Evolutionary conservation across 2,113 vertebrate genomes (phyloP).

Genomic region (Notechis scutatus): DNA sequence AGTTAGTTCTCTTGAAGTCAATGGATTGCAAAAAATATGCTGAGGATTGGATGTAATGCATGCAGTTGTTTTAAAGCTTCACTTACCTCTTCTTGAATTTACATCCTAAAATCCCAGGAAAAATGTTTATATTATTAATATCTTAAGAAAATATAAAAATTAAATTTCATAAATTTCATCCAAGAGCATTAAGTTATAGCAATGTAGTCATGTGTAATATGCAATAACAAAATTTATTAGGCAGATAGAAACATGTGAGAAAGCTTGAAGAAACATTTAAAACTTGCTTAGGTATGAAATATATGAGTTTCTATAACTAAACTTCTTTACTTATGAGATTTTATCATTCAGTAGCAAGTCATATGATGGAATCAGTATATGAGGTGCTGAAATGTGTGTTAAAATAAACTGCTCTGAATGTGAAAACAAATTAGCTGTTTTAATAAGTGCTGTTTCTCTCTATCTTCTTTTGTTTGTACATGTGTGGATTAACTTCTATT

Average conservation of each 20-base stretch:
- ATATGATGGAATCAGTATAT: constrained; percentile 58
- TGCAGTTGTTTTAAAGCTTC: constrained; percentile 37
- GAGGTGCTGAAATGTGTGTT: constrained; percentile 57
- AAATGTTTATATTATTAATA: constrained; percentile 39
- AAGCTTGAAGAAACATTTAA: constrained; percentile 42
- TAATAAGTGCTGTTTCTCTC: neutral
- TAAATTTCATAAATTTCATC: constrained; percentile 13
- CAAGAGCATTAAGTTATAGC: constrained; percentile 31
- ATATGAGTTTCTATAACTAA: constrained; percentile 20
- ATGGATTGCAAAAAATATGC: neutral
- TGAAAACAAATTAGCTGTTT: neutral
- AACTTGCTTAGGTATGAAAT: constrained; percentile 60
- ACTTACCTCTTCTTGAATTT: constrained; percentile 39
- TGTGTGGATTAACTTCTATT: neutral
- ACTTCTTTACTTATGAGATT: constrained; percentile 61
- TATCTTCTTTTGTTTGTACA: neutral
- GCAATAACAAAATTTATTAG: constrained; percentile 11
- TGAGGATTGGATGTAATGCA: neutral
- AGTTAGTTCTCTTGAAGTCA: neutral
- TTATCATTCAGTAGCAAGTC: constrained; percentile 69
- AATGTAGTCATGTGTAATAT: constrained; percentile 30
- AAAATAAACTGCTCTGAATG: constrained; percentile 62
- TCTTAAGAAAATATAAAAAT: constrained; percentile 51
- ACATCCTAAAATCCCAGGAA: constrained; percentile 37
- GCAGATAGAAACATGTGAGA: constrained; percentile 41